A percentile compares a stretch with the other conserved stretches of the same genome.
phyloP scores from a whole-genome alignment of 2,797 vertebrate genomes.

The Fistularia tabacaria region DNA sequence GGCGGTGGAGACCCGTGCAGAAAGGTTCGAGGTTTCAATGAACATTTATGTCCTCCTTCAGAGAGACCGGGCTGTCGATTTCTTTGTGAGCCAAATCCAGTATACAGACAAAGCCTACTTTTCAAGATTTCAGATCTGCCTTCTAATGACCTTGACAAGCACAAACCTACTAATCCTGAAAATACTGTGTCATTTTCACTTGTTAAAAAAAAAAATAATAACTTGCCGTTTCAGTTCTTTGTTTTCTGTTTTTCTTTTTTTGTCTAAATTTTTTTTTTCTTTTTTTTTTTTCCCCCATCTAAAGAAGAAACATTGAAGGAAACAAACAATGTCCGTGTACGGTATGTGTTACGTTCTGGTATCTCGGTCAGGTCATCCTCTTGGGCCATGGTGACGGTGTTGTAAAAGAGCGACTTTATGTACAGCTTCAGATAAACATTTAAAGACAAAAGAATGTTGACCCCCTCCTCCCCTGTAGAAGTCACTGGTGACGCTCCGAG shows the following conservation, averaged over 20 bases:
- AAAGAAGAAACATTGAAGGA: slow-evolving; percentile 73
- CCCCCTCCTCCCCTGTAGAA: slow-evolving; percentile 58
- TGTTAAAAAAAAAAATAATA: slow-evolving; percentile 69
- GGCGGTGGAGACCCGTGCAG: slow-evolving; percentile 67
- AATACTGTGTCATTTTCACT: slow-evolving; percentile 72
- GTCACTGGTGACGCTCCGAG: slow-evolving; percentile 68
- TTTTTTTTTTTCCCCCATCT: slow-evolving; percentile 70
- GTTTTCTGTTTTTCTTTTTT: no score
- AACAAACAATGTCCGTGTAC: slow-evolving; percentile 67
- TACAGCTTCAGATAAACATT: slow-evolving; percentile 73
- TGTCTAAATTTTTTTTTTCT: slow-evolving; percentile 70
- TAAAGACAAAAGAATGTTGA: slow-evolving; percentile 81
- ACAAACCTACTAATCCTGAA: slow-evolving; percentile 81
- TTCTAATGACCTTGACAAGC: slow-evolving; percentile 85
- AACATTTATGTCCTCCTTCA: slow-evolving; percentile 70
- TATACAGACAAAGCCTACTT: slow-evolving; percentile 76
- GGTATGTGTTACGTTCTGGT: slow-evolving; percentile 67
- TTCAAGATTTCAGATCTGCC: slow-evolving; percentile 82
- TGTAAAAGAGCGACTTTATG: slow-evolving; percentile 74
- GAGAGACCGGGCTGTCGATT: slow-evolving; percentile 75
- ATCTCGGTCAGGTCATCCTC: slow-evolving; percentile 71
- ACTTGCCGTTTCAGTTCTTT: slow-evolving; percentile 35
- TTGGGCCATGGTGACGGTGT: slow-evolving; percentile 70
- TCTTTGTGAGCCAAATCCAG: slow-evolving; percentile 82
- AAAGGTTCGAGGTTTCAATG: slow-evolving; percentile 73